Evolutionary conservation across 2,113 vertebrate species (phyloP).

Genomic region (Cariama cristata): DNA sequence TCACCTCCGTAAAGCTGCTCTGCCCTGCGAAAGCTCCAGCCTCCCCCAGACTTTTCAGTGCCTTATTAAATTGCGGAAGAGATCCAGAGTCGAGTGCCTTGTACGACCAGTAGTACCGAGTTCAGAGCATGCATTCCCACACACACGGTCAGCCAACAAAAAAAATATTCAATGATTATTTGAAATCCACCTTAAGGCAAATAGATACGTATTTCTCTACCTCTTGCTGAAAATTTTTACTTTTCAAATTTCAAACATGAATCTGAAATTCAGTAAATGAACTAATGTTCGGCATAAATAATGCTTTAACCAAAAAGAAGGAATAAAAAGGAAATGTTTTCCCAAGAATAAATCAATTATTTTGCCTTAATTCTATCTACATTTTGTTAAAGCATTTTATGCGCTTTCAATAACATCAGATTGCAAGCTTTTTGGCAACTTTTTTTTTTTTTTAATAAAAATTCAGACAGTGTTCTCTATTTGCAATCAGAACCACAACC

Average conservation of each 20-base stretch:
- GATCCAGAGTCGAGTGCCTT: not conserved
- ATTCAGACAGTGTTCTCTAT: slow-evolving; percentile 66
- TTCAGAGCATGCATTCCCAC: not conserved
- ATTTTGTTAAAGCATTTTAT: slow-evolving; percentile 24
- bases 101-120: rapidly evolving
- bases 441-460: slow-evolving; percentile 7
- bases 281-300: not conserved
- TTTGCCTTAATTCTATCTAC: not conserved
- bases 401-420: not conserved
- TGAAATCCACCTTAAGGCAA: slow-evolving; percentile 9
- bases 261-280: not conserved
- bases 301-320: not conserved
- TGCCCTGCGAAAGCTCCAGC: not conserved
- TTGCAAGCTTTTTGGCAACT: slow-evolving; percentile 43
- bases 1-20: not conserved
- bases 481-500: slow-evolving; percentile 82
- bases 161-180: not conserved
- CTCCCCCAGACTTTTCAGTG: not conserved
- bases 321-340: not conserved
- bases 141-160: not conserved
- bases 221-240: not conserved
- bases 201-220: not conserved
- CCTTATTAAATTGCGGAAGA: rapidly evolving
- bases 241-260: not conserved
- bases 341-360: not conserved